A percentile compares a stretch with the other conserved stretches of the same genome.
Conservation (phyloP, 2,113 vertebrate genomes). For the Cranoglanis bouderius region DNA sequence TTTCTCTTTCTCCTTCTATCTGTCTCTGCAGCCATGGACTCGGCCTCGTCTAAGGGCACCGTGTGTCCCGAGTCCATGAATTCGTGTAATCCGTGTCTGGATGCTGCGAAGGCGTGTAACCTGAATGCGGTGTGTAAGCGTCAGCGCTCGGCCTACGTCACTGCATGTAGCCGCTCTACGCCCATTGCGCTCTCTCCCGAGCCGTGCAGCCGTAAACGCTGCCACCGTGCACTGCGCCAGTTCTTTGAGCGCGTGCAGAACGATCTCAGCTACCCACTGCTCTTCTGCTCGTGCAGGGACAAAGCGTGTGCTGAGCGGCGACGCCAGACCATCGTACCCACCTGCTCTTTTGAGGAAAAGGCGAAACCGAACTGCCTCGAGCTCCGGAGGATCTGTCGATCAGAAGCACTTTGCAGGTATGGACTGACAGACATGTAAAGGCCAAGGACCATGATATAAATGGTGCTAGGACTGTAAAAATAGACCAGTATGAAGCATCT, state of each 20-base stretch:
- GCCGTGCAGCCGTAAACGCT: slow-evolving; percentile 85
- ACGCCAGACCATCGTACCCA: slow-evolving; percentile 89
- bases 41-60: slow-evolving; percentile 76
- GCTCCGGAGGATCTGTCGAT: slow-evolving; percentile 78
- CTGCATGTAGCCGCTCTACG: slow-evolving; percentile 81
- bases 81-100: slow-evolving; percentile 91
- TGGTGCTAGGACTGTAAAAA: neutral
- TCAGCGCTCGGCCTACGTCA: slow-evolving; percentile 86
- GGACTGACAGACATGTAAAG: neutral
- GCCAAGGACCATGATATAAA: neutral
- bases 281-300: slow-evolving; percentile 93
- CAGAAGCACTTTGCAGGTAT: slow-evolving; percentile 87
- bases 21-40: slow-evolving; percentile 75
- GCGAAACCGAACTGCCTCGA: slow-evolving; percentile 87
- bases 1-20: neutral
- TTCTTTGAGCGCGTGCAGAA: slow-evolving; percentile 91
- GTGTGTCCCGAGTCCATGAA: slow-evolving; percentile 88
- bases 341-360: slow-evolving; percentile 89
- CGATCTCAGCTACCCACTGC: slow-evolving; percentile 89
- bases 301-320: slow-evolving; percentile 89
- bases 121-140: slow-evolving; percentile 92
- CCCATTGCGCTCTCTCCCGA: slow-evolving; percentile 71
- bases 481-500: neutral
- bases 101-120: slow-evolving; percentile 93
- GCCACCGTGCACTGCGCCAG: slow-evolving; percentile 92